These are phyloP conservation scores for Dinocampus coccinellae DNA, from an alignment of 2,888 invertebrate species.

Conservation along the genomic window DNA sequence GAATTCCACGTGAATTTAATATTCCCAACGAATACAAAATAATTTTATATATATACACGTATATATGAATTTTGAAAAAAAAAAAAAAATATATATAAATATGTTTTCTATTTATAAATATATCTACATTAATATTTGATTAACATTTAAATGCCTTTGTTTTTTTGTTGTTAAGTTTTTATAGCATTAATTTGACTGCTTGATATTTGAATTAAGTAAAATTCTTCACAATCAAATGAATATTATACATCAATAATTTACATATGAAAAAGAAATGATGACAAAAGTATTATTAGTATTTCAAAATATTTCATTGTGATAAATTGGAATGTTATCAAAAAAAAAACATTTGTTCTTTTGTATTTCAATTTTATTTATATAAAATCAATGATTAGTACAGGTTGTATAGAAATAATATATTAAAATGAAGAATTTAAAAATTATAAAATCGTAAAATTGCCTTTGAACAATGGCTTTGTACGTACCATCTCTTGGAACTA, in stretches of 20 bases:
- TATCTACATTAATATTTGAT: not conserved
- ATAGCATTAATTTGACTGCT: too few relatives aligned
- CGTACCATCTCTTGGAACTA: not conserved
- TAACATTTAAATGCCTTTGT: conserved; percentile 1
- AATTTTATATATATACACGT: conserved; percentile 15
- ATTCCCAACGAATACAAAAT: conserved; percentile 57
- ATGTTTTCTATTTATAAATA: not conserved
- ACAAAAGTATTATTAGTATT: not conserved
- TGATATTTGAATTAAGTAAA: too few relatives aligned
- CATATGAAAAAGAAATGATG: not conserved
- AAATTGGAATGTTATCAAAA: not conserved
- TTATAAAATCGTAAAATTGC: conserved; percentile 6
- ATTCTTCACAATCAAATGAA: too few relatives aligned
- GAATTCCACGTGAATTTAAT: conserved; percentile 67
- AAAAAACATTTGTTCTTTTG: too few relatives aligned
- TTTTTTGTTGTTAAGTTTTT: too few relatives aligned
- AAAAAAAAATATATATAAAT: too few relatives aligned
- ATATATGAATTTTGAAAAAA: conserved; percentile 15
- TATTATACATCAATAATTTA: not conserved
- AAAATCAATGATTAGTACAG: not conserved
- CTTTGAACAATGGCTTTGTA: conserved; percentile 20
- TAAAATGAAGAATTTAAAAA: conserved; percentile 18
- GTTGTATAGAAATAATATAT: conserved; percentile 5
- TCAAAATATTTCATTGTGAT: not conserved
- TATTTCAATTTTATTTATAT: not conserved